A percentile compares a stretch with the other conserved stretches of the same genome.
These are phyloP conservation scores for Liparis tanakae DNA, from an alignment of 2,797 vertebrate genomes.

Conservation along the genomic window DNA sequence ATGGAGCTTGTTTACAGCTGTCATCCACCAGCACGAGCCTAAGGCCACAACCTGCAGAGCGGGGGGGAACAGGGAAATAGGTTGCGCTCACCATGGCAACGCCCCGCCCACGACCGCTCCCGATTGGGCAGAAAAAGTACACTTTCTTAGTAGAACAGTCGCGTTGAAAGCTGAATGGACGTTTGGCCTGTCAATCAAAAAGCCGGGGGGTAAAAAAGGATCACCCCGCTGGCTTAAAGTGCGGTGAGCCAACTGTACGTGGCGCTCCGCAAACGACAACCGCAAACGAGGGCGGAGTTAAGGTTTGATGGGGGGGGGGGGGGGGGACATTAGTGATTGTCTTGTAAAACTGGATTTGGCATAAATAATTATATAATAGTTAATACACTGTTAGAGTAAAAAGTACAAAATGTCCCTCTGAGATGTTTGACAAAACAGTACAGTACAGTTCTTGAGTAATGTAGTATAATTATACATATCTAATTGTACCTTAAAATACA, in stretches of 20 bases:
- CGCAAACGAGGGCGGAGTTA: constrained; percentile 26
- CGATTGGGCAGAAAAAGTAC: constrained; percentile 59
- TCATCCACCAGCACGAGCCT: constrained; percentile 45
- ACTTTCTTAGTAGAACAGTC: constrained; percentile 43
- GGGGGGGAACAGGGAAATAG: not conserved
- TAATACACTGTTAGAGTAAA: not conserved
- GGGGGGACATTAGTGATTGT: not conserved
- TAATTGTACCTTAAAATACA: not conserved
- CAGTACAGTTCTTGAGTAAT: too few species aligned
- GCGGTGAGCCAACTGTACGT: constrained; percentile 69
- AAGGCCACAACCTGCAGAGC: constrained; percentile 42
- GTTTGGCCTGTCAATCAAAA: constrained; percentile 57
- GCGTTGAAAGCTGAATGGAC: constrained; percentile 71
- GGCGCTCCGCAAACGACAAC: constrained; percentile 50
- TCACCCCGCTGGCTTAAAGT: constrained; percentile 40
- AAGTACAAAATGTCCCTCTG: not conserved
- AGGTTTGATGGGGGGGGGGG: not conserved
- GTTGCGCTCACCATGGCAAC: constrained; percentile 62
- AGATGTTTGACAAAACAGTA: not conserved
- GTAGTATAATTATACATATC: not conserved
- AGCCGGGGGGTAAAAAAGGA: not conserved
- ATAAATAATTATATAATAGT: too few species aligned
- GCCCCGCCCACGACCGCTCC: constrained; percentile 48
- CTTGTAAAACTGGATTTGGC: not conserved
- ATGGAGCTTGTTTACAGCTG: constrained; percentile 63